Percentiles rank a stretch among this genome's conserved stretches.
Evolutionary conservation across 1,140 invertebrate species (phyloP).

Genomic region (Dreissena polymorpha): DNA sequence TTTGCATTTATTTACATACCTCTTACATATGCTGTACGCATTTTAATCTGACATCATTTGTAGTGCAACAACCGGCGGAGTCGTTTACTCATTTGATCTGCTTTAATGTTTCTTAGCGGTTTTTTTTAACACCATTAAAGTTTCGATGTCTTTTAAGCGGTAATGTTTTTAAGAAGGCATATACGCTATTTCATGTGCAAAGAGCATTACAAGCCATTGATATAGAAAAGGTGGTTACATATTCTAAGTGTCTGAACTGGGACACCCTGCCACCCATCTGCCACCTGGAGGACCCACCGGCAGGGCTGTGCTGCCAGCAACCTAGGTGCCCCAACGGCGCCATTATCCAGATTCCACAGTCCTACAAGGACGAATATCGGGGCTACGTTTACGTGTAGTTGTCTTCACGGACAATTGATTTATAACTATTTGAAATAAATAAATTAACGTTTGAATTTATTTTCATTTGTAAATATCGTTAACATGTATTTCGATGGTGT

Average conservation of each 20-base stretch:
- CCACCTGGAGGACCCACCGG: constrained; percentile 3
- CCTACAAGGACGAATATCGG: constrained; percentile 43
- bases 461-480: neutral
- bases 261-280: neutral
- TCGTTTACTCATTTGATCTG: neutral
- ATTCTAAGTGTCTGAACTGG: constrained; percentile 6
- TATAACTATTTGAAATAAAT: neutral
- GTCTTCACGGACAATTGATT: too few species aligned
- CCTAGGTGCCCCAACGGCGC: constrained; percentile 20
- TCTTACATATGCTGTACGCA: too few species aligned
- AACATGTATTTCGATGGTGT: too few species aligned
- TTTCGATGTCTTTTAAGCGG: too few species aligned
- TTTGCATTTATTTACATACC: too few species aligned
- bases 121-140: too few species aligned
- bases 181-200: neutral
- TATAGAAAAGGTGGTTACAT: neutral
- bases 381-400: constrained; percentile 22
- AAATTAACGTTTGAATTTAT: neutral
- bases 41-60: too few species aligned
- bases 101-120: too few species aligned
- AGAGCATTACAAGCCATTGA: neutral
- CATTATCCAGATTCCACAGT: constrained; percentile 23
- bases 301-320: constrained; percentile 24
- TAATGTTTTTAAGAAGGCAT: too few species aligned
- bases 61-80: too few species aligned